Evolutionary conservation across 1,140 invertebrate genomes (phyloP), one percentile per base, ranked within the genome.

Genomic region (Pteromalus puparum): DNA sequence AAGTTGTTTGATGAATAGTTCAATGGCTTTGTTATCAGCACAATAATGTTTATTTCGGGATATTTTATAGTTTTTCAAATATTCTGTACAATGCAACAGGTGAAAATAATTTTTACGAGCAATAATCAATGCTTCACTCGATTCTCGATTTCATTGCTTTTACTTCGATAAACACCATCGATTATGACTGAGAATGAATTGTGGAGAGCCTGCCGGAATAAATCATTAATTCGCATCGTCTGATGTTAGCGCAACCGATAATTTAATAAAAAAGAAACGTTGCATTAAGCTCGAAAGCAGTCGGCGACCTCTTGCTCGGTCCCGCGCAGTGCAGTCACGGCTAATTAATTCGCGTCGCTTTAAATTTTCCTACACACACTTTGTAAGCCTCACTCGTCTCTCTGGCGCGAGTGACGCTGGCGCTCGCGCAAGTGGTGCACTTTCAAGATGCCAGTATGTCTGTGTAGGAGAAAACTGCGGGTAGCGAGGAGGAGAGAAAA

Each of bases 241-340:
- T 6, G 24, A 26, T 68, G 24, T 73, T 9, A 34, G 26, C 26
- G 70, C 15, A 48, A 46, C 4, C 73, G 26, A 75, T 75, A 75
- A 75, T 75, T 75, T 46, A 46, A 75, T 46, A 74, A 38, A 38
- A 74, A 74, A 61, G 53, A 61, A 74, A n/a, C 15, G 72, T 74
- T 2, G 30, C 13, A 73, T 73, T 38, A 73, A 75, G 24, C 9
- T 46, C 21, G 73, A 75, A 75, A 75, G 73, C 10, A 42, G 30
- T 75, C 42, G 38, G 38, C 38, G 42, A 75, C 42, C 73, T 75
- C 73, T 75, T 38, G 42, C 5, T 28, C 18, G 42, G 26, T 12
- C n/a, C 21, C 9, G 73, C 1, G 21, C 30, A 7, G 15, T 38
- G 18, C 21, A 46, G 73, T 75, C 73, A 26, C 38, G 73, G 13